Base-by-base conservation (phyloP, 2,888 invertebrate species). In the Selenia dentaria region DNA sequence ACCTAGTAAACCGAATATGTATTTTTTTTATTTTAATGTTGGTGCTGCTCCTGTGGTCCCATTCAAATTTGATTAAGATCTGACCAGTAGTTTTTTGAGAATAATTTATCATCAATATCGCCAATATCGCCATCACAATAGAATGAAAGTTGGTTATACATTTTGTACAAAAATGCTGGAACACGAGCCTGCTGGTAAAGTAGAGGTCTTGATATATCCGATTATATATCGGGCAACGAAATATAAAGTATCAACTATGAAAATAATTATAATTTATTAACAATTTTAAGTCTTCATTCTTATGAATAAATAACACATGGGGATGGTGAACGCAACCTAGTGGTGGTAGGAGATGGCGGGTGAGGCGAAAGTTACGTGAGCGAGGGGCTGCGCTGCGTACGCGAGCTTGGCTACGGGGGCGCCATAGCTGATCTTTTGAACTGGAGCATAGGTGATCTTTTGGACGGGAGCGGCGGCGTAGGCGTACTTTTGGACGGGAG, bases 281-380 rank as follows among this genome's bases (percentile, higher is more conserved):
- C 46, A 51, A n/a, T n/a, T n/a, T n/a, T n/a, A n/a, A 55, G 54
- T 55, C 49, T 47, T 57, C 22, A 6, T 22, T 5, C 22, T 43
- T 55, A 64, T 67, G 38, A 69, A 65, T 63, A 70, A 73, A 74
- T 66, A 69, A 61, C 67, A 69, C 70, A 72, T 68, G 67, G 57
- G 47, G 42, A 10, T 25, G 13, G 22, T 25, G 6, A 6, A 35
- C 45, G 33, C 34, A 45, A 45, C 58, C 57, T 85, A 89, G 70
- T 89, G 88, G 25, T 85, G 80, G 75, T 89, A 89, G 22, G 85
- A 79, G 54, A 75, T 74, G 48, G 70, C 65, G 33, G 86, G 85
- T 12, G 86, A 85, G n/a, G 85, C 75, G 75, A 63, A 87, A 49
- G 72, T 64, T 49, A 83, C 80, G 48, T 80, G 79, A 76, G 35